phyloP scores from a whole-genome alignment of 1,140 invertebrate genomes.

The Leptinotarsa texana region DNA sequence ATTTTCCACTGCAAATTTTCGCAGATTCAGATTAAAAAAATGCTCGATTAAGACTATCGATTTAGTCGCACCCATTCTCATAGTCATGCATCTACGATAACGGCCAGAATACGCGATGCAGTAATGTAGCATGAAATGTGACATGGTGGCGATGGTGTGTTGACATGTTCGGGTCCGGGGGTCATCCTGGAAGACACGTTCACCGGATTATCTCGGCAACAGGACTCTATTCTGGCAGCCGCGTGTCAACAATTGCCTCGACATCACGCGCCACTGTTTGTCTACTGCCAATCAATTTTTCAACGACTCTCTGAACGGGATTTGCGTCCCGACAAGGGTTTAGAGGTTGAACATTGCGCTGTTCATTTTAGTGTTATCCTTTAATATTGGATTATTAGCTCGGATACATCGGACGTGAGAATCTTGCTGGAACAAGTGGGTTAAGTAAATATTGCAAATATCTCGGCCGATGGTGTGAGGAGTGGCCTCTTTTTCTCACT shows the following conservation, averaged over 20 bases:
- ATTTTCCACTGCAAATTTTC: too few species aligned
- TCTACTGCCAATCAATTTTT: slow-evolving; percentile 8
- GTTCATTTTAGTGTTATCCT: slow-evolving; percentile 2
- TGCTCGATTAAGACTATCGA: background rate
- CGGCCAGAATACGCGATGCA: background rate
- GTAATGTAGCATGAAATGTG: slow-evolving; percentile 10
- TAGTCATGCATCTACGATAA: background rate
- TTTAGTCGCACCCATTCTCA: background rate
- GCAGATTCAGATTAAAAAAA: background rate
- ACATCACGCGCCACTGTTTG: slow-evolving; percentile 33
- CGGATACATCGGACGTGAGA: background rate
- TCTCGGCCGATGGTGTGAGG: too few species aligned
- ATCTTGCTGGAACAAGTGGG: background rate
- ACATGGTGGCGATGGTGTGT: slow-evolving; percentile 44
- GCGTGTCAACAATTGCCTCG: slow-evolving; percentile 39
- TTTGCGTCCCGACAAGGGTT: background rate
- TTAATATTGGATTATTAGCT: slow-evolving; percentile 4
- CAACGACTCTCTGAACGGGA: background rate
- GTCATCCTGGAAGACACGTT: slow-evolving; percentile 44
- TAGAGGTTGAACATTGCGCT: background rate
- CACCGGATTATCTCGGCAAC: slow-evolving; percentile 40
- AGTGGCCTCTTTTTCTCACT: too few species aligned
- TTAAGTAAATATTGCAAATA: too few species aligned
- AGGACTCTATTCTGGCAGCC: slow-evolving; percentile 28
- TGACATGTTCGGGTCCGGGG: slow-evolving; percentile 44